Conservation (phyloP, 1,140 invertebrate genomes). For the Drosophila virilis region DNA sequence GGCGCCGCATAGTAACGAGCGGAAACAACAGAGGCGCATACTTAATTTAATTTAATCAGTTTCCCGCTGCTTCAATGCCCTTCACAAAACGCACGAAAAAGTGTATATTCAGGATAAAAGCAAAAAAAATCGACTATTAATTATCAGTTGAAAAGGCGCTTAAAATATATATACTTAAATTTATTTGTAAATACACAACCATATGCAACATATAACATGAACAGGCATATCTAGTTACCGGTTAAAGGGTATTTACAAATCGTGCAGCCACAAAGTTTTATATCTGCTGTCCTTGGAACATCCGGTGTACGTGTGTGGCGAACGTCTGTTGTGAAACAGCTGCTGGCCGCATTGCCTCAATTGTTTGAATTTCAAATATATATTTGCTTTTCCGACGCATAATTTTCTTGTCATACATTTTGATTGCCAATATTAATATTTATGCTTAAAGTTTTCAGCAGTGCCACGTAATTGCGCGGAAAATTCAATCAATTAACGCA, state of each 20-base stretch:
- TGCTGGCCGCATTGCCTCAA: conserved; percentile 24
- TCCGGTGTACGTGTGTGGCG: too few species aligned
- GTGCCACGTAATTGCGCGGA: conserved; percentile 38
- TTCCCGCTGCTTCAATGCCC: conserved; percentile 21
- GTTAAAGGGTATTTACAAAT: background rate
- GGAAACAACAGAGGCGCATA: conserved; percentile 29
- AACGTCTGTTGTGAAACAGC: background rate
- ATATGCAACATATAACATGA: too few species aligned
- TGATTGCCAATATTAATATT: conserved; percentile 73
- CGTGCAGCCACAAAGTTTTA: too few species aligned
- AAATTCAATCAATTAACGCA: conserved; percentile 72
- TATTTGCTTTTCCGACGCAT: conserved; percentile 53
- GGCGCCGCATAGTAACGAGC: conserved; percentile 50
- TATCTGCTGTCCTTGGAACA: conserved; percentile 15
- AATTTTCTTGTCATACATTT: conserved; percentile 78
- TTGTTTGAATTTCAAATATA: conserved; percentile 65
- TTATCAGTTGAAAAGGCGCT: too few species aligned
- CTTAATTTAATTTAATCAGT: conserved; percentile 47
- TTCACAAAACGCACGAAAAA: background rate
- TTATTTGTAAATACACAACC: too few species aligned
- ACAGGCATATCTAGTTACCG: too few species aligned
- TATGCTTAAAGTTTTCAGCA: conserved; percentile 60
- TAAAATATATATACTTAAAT: too few species aligned
- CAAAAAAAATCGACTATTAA: too few species aligned
- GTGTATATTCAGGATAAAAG: background rate